phyloP scores from a whole-genome alignment of 2,113 vertebrate species.

The Sardina pilchardus region DNA sequence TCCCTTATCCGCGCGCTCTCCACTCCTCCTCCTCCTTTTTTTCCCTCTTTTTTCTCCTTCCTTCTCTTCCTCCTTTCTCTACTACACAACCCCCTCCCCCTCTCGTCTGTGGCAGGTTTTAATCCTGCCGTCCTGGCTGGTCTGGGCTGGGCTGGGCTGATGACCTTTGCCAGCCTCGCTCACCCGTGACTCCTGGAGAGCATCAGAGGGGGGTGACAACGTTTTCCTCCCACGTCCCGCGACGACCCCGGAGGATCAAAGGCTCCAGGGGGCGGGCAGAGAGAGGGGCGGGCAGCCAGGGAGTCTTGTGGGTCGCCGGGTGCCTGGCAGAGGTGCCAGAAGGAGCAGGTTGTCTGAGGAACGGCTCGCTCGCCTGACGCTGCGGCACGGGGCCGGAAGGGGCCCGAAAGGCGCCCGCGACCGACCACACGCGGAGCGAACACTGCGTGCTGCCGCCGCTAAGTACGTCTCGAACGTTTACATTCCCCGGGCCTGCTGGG shows the following conservation, averaged over 20 bases:
- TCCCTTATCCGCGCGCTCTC: neutral
- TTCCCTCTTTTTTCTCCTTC: conserved; percentile 5
- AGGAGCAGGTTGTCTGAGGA: conserved; percentile 24
- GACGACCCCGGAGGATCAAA: conserved; percentile 28
- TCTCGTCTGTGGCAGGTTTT: neutral
- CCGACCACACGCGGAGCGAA: neutral
- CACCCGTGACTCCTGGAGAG: conserved; percentile 19
- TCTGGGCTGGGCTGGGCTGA: neutral
- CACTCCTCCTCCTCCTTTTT: neutral
- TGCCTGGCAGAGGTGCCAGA: neutral
- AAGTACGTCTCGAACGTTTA: neutral
- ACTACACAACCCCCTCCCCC: neutral
- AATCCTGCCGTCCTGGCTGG: neutral
- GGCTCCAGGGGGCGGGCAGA: neutral
- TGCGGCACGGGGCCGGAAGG: neutral
- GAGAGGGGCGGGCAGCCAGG: neutral
- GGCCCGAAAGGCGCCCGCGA: too few species aligned
- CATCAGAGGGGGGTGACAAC: neutral
- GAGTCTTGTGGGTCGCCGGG: conserved; percentile 4
- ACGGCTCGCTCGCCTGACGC: conserved; percentile 35
- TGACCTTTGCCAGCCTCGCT: neutral
- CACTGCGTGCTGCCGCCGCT: neutral
- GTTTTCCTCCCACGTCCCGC: neutral
- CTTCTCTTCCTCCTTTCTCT: neutral
- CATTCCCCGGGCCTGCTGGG: neutral